Base-by-base conservation (phyloP, 2,888 invertebrate species). In the Agapostemon virescens region DNA sequence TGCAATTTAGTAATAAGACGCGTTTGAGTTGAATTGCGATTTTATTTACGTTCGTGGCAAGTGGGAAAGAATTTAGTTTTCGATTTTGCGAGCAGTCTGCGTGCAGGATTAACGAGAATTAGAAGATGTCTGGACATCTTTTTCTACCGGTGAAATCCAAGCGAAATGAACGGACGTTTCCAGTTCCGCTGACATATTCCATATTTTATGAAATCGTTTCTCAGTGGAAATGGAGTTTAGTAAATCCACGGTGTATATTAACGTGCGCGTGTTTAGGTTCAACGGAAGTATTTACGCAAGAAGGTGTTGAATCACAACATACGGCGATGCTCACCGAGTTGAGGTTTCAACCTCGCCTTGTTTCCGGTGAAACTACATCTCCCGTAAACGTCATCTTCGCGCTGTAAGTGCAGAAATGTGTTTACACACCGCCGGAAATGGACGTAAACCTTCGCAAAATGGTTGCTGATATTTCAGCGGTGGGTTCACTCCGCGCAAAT, bases 361-460 rank as follows among this genome's bases (percentile, higher is more conserved):
- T 77, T 81, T 81, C 77, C 81, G 77, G 68, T 73, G 81, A 70
- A 80, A 77, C 73, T 73, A 72, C 55, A 68, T 67, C 69, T 49
- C 77, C 26, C 64, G 70, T 70, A 68, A 76, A 76, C 68, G 45
- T 33, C 64, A 66, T 81, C 71, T 77, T 81, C 63, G 38, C 64
- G 58, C 74, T 77, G 73, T 74, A 74, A 77, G 82, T 82, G 81
- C 82, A 81, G 81, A 82, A 81, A 81, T 81, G 81, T 82, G 82
- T 82, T 81, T 81, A 77, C 77, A 77, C 74, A 73, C n/a, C 9
- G 64, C 61, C 70, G 80, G 81, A 80, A 82, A 80, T 67, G 77
- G 73, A 71, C 73, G 73, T 74, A 68, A 80, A 81, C 70, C 70
- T 72, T 73, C 42, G 81, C 33, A 64, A 79, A 76, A 79, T 49